phyloP scores from a whole-genome alignment of 2,888 invertebrate species.

The Hydriomena furcata region DNA sequence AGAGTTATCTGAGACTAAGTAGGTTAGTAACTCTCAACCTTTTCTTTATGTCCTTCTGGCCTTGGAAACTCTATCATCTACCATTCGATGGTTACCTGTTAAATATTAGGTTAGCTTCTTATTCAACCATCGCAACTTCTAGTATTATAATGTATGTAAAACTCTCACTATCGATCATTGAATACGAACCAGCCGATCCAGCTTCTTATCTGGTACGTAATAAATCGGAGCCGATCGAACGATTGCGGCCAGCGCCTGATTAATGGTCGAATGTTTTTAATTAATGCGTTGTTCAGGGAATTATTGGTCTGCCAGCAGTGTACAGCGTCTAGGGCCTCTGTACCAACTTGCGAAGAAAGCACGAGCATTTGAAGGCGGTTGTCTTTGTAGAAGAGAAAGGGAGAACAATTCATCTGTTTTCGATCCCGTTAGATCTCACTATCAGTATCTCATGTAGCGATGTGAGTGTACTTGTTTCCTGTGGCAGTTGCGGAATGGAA shows the following conservation, averaged over 20 bases:
- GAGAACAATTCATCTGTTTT: background rate
- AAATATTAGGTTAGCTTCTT: background rate
- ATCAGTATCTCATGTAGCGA: too few relatives aligned
- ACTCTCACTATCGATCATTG: conserved; percentile 37
- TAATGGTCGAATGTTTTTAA: conserved; percentile 69
- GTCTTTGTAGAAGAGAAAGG: background rate
- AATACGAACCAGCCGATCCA: conserved; percentile 42
- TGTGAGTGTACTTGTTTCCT: too few relatives aligned
- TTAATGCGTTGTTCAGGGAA: conserved; percentile 52
- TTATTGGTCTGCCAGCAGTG: conserved; percentile 48
- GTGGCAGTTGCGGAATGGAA: too few relatives aligned
- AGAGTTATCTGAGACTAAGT: too few relatives aligned
- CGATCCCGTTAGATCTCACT: too few relatives aligned
- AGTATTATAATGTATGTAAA: conserved; percentile 34
- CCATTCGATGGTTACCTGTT: too few relatives aligned
- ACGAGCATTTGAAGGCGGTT: background rate
- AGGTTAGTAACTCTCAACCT: too few relatives aligned
- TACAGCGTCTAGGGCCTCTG: conserved; percentile 37
- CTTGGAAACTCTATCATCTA: too few relatives aligned
- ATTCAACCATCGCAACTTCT: background rate
- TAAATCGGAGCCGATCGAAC: conserved; percentile 66
- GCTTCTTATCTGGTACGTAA: conserved; percentile 63
- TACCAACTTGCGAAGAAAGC: conserved; percentile 23
- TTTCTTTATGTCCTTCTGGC: too few relatives aligned
- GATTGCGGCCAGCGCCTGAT: conserved; percentile 55